Evolutionary conservation across 2,888 invertebrate genomes (phyloP).

Genomic region (Brachyptera putata): DNA sequence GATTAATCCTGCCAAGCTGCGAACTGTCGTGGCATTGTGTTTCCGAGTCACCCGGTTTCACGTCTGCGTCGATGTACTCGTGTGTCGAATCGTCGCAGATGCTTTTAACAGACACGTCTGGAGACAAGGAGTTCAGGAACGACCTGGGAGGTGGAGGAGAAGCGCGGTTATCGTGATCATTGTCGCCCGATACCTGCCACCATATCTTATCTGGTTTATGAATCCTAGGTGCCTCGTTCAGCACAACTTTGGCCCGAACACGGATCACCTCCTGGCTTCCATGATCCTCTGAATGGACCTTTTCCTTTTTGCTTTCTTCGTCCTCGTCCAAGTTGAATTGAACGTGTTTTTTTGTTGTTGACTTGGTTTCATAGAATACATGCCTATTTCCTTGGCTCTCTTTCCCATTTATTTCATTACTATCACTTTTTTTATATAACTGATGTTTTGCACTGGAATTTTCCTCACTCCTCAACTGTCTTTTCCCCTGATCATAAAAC

Average conservation of each 20-base stretch:
- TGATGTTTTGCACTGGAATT: neutral
- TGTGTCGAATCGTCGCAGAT: neutral
- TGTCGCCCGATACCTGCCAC: neutral
- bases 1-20: conserved; percentile 45
- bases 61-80: neutral
- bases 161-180: neutral
- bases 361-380: neutral
- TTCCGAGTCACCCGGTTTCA: neutral
- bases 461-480: neutral
- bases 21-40: neutral
- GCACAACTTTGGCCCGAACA: neutral
- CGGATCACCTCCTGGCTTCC: too few relatives aligned
- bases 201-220: neutral
- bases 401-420: neutral
- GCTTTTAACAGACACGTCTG: neutral
- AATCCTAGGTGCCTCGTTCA: too few relatives aligned
- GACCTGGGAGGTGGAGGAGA: conserved; percentile 21
- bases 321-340: neutral
- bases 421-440: too few relatives aligned
- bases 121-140: conserved; percentile 24
- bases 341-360: neutral
- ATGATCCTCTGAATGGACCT: neutral
- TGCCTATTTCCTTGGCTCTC: neutral
- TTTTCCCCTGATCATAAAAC: neutral
- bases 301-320: neutral